Conservation (phyloP, 1,140 invertebrate genomes). For the Trialeurodes vaporariorum region DNA sequence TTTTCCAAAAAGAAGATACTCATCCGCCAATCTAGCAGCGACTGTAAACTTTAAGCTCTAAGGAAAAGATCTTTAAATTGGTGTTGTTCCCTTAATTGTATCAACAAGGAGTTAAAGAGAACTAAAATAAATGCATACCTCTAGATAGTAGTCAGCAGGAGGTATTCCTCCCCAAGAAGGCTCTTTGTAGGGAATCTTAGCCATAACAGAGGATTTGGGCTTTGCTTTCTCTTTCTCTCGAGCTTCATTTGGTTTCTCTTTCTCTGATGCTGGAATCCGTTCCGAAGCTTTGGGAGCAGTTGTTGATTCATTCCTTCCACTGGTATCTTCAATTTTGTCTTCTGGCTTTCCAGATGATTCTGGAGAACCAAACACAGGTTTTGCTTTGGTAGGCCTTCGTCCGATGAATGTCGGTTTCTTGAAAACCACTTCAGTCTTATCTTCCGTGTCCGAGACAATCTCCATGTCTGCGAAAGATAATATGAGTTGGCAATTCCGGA, state of each 20-base stretch:
- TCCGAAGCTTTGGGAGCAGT: too few species aligned
- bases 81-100: too few species aligned
- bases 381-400: conserved; percentile 11
- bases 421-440: conserved; percentile 5
- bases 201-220: conserved; percentile 9
- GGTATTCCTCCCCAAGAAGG: conserved; percentile 63
- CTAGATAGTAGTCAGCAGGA: conserved; percentile 35
- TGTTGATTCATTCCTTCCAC: too few species aligned
- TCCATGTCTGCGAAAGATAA: too few species aligned
- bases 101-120: too few species aligned
- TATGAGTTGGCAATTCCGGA: too few species aligned
- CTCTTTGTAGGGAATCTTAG: conserved; percentile 51
- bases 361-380: neutral
- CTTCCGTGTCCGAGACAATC: neutral
- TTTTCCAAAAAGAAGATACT: too few species aligned
- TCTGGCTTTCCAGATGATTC: conserved; percentile 4
- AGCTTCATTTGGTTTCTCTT: neutral
- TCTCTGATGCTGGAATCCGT: too few species aligned
- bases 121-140: conserved; percentile 39
- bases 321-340: neutral
- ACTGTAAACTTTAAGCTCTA: too few species aligned
- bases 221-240: conserved; percentile 4
- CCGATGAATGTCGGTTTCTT: conserved; percentile 21
- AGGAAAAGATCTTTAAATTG: too few species aligned
- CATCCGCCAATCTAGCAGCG: too few species aligned